phyloP scores from a whole-genome alignment of 1,140 invertebrate genomes.

The Procambarus virginalis region DNA sequence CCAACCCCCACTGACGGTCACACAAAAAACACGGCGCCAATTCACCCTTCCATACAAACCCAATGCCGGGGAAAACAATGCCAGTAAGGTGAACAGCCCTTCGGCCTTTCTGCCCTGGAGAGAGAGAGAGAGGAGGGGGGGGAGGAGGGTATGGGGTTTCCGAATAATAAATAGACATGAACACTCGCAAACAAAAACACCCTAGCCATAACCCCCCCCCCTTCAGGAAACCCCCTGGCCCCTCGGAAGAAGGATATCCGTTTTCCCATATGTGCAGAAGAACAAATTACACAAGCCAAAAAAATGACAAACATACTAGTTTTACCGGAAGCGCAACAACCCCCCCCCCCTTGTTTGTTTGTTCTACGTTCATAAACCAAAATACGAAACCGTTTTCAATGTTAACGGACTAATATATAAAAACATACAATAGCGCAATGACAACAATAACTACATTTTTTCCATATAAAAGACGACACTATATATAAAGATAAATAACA shows the following conservation, averaged over 20 bases:
- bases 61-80: neutral
- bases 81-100: neutral
- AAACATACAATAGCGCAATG: no score
- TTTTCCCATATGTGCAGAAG: neutral
- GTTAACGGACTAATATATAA: no score
- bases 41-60: neutral
- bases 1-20: no score
- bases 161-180: no score
- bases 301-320: neutral
- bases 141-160: no score
- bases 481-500: no score
- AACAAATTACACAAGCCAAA: conserved; percentile 6
- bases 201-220: neutral
- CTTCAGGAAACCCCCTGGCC: neutral
- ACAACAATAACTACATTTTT: no score
- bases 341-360: no score
- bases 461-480: no score
- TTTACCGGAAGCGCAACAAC: neutral
- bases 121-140: neutral
- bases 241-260: conserved; percentile 18
- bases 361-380: no score
- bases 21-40: no score
- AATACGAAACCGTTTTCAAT: no score
- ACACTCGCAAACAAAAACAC: neutral
- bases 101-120: neutral